These are phyloP conservation scores for Hetaerina americana DNA, from an alignment of 1,140 invertebrate genomes.

Conservation along the genomic window DNA sequence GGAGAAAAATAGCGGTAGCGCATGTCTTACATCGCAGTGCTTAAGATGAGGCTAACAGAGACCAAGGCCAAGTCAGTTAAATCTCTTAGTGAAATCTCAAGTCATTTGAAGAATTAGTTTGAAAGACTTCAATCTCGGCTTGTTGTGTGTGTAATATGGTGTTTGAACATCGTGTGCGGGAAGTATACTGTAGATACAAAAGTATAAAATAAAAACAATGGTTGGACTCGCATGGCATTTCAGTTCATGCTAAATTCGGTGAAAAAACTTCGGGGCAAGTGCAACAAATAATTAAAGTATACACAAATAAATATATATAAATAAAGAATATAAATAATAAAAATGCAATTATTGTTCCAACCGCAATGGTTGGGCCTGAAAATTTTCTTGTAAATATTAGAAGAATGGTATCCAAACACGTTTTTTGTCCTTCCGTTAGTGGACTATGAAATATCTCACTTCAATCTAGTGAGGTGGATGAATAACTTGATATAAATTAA, in stretches of 20 bases:
- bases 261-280: not conserved
- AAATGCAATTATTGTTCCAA: not conserved
- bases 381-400: not conserved
- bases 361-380: not conserved
- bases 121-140: too few species aligned
- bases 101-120: too few species aligned
- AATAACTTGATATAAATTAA: not conserved
- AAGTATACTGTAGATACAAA: not conserved
- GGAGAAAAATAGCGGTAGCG: too few species aligned
- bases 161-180: not conserved
- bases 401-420: not conserved
- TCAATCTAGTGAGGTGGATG: not conserved
- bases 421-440: not conserved
- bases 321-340: not conserved
- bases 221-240: not conserved
- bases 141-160: too few species aligned
- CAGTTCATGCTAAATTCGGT: too few species aligned
- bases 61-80: too few species aligned
- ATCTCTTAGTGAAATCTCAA: too few species aligned
- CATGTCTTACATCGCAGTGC: too few species aligned
- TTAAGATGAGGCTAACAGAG: too few species aligned
- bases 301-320: not conserved
- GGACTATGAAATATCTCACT: not conserved
- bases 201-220: not conserved
- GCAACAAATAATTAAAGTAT: not conserved